Evolutionary conservation across 2,797 vertebrate genomes (phyloP).

Genomic region (Clarias fuscus): DNA sequence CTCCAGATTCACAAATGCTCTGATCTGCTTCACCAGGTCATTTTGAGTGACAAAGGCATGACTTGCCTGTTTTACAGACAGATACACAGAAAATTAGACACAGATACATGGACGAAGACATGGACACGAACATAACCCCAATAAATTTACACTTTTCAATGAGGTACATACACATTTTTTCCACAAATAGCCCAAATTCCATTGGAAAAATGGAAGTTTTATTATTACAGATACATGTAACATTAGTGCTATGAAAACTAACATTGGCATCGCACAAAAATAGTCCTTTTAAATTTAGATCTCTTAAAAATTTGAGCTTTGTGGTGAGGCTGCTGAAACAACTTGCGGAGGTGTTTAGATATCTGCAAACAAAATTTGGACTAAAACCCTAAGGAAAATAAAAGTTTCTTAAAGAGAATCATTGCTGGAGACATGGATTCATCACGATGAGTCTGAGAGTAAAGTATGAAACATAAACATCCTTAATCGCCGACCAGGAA

Average conservation of each 20-base stretch:
- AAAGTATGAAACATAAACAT: too few relatives aligned
- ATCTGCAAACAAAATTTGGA: too few relatives aligned
- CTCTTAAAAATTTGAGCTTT: background rate
- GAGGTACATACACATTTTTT: background rate
- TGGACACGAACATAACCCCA: background rate
- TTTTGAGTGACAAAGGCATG: slow-evolving; percentile 99
- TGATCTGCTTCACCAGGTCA: slow-evolving; percentile 88
- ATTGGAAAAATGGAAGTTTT: too few relatives aligned
- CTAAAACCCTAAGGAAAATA: too few relatives aligned
- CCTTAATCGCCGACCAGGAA: too few relatives aligned
- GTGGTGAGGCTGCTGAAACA: background rate
- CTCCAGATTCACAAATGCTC: slow-evolving; percentile 96
- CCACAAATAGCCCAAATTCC: too few relatives aligned
- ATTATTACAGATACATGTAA: background rate
- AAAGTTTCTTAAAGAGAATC: too few relatives aligned
- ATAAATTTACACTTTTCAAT: background rate
- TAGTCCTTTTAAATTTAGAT: background rate
- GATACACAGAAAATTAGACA: background rate
- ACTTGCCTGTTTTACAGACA: slow-evolving; percentile 80
- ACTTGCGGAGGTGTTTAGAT: too few relatives aligned
- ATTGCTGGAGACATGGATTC: too few relatives aligned
- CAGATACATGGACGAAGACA: background rate
- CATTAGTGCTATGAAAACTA: background rate
- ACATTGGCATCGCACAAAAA: too few relatives aligned
- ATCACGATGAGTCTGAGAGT: too few relatives aligned